These are phyloP conservation scores for Patagioenas fasciata DNA, from an alignment of 2,113 vertebrate species.

Conservation along the genomic window DNA sequence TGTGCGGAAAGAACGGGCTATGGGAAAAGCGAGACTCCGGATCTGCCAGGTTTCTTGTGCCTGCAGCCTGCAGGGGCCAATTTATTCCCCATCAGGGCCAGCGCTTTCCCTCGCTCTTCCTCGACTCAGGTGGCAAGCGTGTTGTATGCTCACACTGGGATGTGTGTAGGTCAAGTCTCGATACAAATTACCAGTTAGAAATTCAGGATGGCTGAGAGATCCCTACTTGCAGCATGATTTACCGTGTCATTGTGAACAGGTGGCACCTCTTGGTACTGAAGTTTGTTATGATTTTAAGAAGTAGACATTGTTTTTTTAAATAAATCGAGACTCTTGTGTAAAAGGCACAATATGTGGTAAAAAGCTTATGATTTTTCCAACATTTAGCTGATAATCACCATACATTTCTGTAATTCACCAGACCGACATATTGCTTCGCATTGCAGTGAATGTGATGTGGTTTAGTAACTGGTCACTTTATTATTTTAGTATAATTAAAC, in stretches of 20 bases:
- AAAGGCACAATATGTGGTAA: background rate
- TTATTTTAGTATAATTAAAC: background rate
- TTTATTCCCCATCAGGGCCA: background rate
- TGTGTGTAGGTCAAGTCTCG: background rate
- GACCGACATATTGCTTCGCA: fast-evolving
- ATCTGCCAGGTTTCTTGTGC: background rate
- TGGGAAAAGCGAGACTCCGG: background rate
- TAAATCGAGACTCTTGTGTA: background rate
- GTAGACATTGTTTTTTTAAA: background rate
- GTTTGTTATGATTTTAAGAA: background rate
- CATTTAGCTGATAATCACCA: background rate
- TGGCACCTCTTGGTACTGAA: background rate
- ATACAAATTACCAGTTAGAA: background rate
- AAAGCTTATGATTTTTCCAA: background rate
- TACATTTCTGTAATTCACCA: background rate
- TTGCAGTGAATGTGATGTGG: background rate
- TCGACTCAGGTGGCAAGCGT: background rate
- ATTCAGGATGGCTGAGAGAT: background rate
- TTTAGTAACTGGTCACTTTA: background rate
- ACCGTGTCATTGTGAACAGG: background rate
- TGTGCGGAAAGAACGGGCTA: background rate
- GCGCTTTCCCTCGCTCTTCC: background rate
- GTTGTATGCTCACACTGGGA: background rate
- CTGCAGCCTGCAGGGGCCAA: background rate
- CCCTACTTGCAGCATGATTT: background rate